These are phyloP conservation scores for Micropterix aruncella DNA, from an alignment of 2,888 invertebrate genomes.

Conservation along the genomic window DNA sequence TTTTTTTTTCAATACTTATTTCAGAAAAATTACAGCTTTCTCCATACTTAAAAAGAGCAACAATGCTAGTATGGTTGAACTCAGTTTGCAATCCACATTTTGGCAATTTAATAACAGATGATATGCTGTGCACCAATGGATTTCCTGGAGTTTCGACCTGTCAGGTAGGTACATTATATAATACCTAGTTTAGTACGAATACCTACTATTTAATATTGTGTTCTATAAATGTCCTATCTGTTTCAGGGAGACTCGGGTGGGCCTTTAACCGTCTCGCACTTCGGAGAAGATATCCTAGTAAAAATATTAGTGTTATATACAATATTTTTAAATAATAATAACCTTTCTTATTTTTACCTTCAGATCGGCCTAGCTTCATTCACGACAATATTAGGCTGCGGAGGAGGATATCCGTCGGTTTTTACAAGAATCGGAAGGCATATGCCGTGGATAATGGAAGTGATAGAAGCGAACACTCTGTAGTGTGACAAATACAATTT, in stretches of 20 bases:
- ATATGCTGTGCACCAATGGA: not conserved
- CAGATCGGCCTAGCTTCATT: too few species aligned
- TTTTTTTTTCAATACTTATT: too few species aligned
- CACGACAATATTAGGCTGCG: too few species aligned
- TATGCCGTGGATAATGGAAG: too few species aligned
- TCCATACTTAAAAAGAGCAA: not conserved
- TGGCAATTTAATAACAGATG: not conserved
- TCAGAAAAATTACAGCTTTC: not conserved
- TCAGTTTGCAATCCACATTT: not conserved
- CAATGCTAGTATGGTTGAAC: not conserved
- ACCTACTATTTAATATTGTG: not conserved
- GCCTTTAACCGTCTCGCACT: not conserved
- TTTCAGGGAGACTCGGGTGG: not conserved
- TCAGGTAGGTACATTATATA: not conserved
- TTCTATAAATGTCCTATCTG: not conserved
- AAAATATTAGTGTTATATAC: too few species aligned
- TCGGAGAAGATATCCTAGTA: not conserved
- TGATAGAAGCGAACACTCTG: too few species aligned
- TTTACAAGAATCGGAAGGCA: too few species aligned
- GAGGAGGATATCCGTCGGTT: too few species aligned
- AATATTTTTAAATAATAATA: too few species aligned
- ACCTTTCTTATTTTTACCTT: too few species aligned
- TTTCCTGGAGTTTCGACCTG: not conserved
- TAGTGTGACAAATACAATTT: too few species aligned
- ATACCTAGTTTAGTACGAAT: not conserved